Evolutionary conservation across 2,888 invertebrate genomes (phyloP).

Genomic region (Operophtera brumata): DNA sequence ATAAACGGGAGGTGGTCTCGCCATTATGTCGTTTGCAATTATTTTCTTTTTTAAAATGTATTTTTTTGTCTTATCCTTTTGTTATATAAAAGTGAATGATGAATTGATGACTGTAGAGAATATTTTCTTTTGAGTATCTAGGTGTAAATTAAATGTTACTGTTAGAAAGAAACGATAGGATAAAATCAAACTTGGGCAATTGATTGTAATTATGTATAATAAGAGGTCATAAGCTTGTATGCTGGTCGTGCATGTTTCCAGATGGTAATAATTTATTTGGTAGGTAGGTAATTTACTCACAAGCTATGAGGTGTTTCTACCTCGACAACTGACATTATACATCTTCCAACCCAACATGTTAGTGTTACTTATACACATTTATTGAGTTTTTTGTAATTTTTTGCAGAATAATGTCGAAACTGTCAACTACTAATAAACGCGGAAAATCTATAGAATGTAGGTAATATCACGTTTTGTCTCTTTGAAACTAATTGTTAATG

Average conservation of each 20-base stretch:
- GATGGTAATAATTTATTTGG: conserved; percentile 4
- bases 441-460: too few relatives aligned
- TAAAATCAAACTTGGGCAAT: conserved; percentile 28
- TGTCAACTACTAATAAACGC: too few relatives aligned
- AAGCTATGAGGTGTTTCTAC: background rate
- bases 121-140: conserved; percentile 26
- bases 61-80: conserved; percentile 16
- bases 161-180: conserved; percentile 30
- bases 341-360: conserved; percentile 13
- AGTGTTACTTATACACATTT: background rate
- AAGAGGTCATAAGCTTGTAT: conserved; percentile 19
- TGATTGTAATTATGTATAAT: conserved; percentile 20
- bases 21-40: background rate
- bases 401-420: too few relatives aligned
- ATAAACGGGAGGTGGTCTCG: too few relatives aligned
- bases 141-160: conserved; percentile 29
- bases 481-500: too few relatives aligned
- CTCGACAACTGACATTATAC: background rate
- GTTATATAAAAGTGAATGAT: conserved; percentile 20
- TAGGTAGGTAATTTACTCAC: background rate
- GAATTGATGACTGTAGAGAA: conserved; percentile 19
- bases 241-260: conserved; percentile 17
- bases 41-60: conserved; percentile 11
- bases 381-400: background rate
- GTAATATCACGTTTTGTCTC: too few relatives aligned